These are phyloP conservation scores for Copidosoma aretas DNA, from an alignment of 2,888 invertebrate genomes.

Conservation along the genomic window DNA sequence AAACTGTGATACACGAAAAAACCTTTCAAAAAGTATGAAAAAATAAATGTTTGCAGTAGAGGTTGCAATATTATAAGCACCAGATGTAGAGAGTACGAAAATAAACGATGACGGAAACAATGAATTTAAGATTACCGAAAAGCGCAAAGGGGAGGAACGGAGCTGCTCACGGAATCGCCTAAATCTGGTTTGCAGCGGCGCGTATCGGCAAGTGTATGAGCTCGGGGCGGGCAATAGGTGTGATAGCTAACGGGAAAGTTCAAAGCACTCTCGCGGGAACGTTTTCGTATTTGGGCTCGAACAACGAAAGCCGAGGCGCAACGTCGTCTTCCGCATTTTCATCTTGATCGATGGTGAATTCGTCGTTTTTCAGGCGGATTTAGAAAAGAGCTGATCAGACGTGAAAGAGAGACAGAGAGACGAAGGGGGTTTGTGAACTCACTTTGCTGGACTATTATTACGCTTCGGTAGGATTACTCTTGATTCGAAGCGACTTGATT, in stretches of 20 bases:
- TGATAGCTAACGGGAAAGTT: conserved; percentile 8
- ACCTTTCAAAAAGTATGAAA: too few species aligned
- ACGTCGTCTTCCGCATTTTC: conserved; percentile 24
- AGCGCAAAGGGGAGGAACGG: neutral
- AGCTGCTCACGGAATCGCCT: conserved; percentile 10
- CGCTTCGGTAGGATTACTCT: neutral
- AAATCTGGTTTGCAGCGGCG: conserved; percentile 16
- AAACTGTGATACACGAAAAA: too few species aligned
- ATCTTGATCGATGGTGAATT: neutral
- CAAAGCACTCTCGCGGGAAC: conserved; percentile 12
- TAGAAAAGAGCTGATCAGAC: too few species aligned
- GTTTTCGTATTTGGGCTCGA: conserved; percentile 12
- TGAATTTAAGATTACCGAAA: conserved; percentile 1
- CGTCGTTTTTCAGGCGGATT: neutral
- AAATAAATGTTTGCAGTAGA: too few species aligned
- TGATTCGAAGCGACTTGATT: neutral
- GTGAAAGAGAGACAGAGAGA: too few species aligned
- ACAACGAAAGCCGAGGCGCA: neutral
- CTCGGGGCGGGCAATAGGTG: neutral
- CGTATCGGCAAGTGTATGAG: neutral
- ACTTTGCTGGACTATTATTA: conserved; percentile 31
- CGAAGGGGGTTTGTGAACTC: conserved; percentile 26
- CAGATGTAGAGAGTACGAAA: neutral
- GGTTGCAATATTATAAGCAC: too few species aligned
- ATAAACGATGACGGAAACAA: conserved; percentile 2